Percentiles rank a stretch among this genome's conserved stretches.
Evolutionary conservation across 1,140 invertebrate genomes (phyloP).

Genomic region (Spodoptera litura): DNA sequence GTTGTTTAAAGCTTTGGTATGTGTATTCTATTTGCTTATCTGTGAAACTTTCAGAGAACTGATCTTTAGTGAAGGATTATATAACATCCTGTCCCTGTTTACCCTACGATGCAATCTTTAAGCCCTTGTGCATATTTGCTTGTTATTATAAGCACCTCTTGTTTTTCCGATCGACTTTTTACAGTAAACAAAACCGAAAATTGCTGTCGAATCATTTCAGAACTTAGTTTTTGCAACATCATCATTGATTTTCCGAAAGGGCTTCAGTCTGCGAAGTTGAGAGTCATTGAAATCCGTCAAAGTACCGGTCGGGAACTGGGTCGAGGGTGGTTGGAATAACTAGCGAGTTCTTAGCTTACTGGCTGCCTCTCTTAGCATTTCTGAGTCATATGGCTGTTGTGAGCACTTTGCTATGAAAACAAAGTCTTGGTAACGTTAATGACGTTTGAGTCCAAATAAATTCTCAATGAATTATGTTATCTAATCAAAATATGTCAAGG

Average conservation of each 20-base stretch:
- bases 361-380: not conserved
- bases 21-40: not conserved
- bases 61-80: not conserved
- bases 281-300: slow-evolving; percentile 63
- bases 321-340: slow-evolving; percentile 57
- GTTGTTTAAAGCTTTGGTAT: not conserved
- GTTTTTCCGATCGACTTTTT: too few relatives aligned
- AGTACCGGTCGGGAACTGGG: slow-evolving; percentile 55
- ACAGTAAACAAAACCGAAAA: not conserved
- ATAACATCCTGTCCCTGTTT: not conserved
- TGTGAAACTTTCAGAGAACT: not conserved
- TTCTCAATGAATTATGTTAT: slow-evolving; percentile 1
- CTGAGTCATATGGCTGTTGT: not conserved
- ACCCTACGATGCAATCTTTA: not conserved
- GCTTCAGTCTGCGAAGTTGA: slow-evolving; percentile 32
- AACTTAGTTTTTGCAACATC: slow-evolving; percentile 10
- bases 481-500: slow-evolving; percentile 29
- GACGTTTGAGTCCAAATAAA: not conserved
- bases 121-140: not conserved
- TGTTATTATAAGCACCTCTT: too few relatives aligned
- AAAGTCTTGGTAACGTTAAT: too few relatives aligned
- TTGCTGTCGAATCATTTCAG: not conserved
- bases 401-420: not conserved
- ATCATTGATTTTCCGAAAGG: slow-evolving; percentile 30
- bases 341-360: slow-evolving; percentile 22